Evolutionary conservation across 2,888 invertebrate species (phyloP), one percentile per base, ranked within the genome.

Genomic region (Clanis bilineata): DNA sequence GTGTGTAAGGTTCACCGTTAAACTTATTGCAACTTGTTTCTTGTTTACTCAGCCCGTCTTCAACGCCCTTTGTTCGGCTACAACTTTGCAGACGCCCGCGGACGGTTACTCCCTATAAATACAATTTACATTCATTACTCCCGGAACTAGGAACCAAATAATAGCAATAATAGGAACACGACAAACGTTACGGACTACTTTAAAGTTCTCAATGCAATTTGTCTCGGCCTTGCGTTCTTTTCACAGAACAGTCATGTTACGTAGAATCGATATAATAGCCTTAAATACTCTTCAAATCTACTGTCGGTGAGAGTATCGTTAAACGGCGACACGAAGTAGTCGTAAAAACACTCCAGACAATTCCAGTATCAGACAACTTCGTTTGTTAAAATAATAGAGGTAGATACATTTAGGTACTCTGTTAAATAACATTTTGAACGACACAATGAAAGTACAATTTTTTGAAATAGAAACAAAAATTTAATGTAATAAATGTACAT

Each of bases 1-100:
- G 72, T 73, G 76, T 76, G 80, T 78, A 82, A 80, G 74, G 63
- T 76, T 72, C 71, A 70, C 76, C 71, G 83, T 71, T 74, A 80
- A 89, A 88, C 87, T 88, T 86, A 85, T 85, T 83, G 84, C 86
- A 89, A 87, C 85, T 88, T 89, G 88, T 90, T 89, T 89, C 85
- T 88, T 89, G 88, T 90, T 89, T 89, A 88, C 84, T 79, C 77
- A 74, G 43, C n/a, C 75, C 77, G 82, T 80, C 85, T 83, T 82
- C 77, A 65, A 73, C 78, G 78, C 82, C 83, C 85, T 86, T 88
- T 89, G 87, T 88, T 86, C 83, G 64, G 72, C 66, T 69, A 67
- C 76, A 87, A 87, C 85, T 88, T 87, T 64, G 76, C 77, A 84
- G 87, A 86, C 86, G 80, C 82, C 77, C 71, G 76, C 76, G 78